Evolutionary conservation across 1,140 invertebrate species (phyloP).

Genomic region (Halesus radiatus): DNA sequence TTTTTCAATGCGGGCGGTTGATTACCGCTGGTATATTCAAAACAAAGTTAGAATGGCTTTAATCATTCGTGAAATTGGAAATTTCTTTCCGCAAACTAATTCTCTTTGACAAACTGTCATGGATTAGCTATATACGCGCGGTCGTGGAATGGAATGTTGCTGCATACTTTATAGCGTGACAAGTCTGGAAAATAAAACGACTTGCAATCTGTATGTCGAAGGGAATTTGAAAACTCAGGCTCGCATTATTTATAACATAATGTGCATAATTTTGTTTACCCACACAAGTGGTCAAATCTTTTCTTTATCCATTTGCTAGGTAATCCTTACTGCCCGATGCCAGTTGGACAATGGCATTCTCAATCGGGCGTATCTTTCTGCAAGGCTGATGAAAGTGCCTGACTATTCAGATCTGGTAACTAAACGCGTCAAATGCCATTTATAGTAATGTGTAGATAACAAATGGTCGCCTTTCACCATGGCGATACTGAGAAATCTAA

Average conservation of each 20-base stretch:
- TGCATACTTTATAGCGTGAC: constrained; percentile 10
- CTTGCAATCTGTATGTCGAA: constrained; percentile 1
- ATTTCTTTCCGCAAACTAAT: constrained; percentile 32
- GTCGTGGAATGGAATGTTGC: constrained; percentile 2
- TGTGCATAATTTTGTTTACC: too few species aligned
- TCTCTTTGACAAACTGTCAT: constrained; percentile 2
- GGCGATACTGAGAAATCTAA: too few species aligned
- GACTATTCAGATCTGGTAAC: too few species aligned
- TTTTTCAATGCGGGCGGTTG: neutral
- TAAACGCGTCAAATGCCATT: too few species aligned
- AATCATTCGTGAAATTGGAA: constrained; percentile 10
- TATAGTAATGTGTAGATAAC: too few species aligned
- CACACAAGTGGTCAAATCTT: too few species aligned
- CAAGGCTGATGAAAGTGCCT: too few species aligned
- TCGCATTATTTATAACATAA: neutral
- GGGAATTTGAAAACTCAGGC: neutral
- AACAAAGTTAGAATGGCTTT: constrained; percentile 13
- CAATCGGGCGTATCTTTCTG: too few species aligned
- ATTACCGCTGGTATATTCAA: neutral
- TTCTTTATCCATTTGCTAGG: too few species aligned
- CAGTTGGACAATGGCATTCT: too few species aligned
- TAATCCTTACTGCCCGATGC: too few species aligned
- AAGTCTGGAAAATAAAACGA: neutral
- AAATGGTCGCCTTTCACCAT: too few species aligned
- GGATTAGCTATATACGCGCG: neutral